Base-by-base conservation (phyloP, 2,113 vertebrate species). In the Chloroceryle aenea region DNA sequence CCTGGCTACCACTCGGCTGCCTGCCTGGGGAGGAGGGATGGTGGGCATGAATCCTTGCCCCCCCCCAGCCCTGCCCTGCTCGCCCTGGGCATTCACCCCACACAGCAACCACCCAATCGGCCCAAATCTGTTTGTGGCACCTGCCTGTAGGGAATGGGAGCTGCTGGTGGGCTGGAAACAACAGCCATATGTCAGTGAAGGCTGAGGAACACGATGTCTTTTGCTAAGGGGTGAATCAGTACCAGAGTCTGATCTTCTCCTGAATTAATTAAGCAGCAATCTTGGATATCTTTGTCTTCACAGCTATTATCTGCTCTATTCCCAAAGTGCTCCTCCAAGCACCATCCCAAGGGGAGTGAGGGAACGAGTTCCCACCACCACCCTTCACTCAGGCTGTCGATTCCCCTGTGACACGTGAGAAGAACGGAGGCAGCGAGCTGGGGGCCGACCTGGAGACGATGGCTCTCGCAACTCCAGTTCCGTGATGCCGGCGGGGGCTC, bases 241-340 rank as follows among this genome's bases (percentile, higher is more conserved):
- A 13, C 3, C 3, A 64, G 29, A 96, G 85, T 14, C 89, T 95
- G 94, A 85, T 86, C 90, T 95, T 38, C 67, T 85, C 62, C 93
- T 78, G 96, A 91, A 90, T 97, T 96, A 96, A 95, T 96, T 88
- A 96, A 86, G 90, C 64, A 71, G 85, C 79, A 90, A 80, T 96
- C 93, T 87, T 9, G 53, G 21, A 50, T 43, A 61, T 58, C 90
- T 96, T 93, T 90, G 93, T 93, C 85, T 95, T 89, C 7, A 9
- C 92, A 93, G 95, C 93, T 93, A 92, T 96, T 94, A 96, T 85
- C 73, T 86, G 88, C 72, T 91, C 56, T 52, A 27, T 8, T 68
- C 84, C 74, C 77, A 9, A 42, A 92, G 59, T 9, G 62, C 73
- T 93, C 66, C 79, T 45, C 6, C 1, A 56, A 48, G 63, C 63